Evolutionary conservation across 2,888 invertebrate species (phyloP).

Genomic region (Lumbricus terrestris): DNA sequence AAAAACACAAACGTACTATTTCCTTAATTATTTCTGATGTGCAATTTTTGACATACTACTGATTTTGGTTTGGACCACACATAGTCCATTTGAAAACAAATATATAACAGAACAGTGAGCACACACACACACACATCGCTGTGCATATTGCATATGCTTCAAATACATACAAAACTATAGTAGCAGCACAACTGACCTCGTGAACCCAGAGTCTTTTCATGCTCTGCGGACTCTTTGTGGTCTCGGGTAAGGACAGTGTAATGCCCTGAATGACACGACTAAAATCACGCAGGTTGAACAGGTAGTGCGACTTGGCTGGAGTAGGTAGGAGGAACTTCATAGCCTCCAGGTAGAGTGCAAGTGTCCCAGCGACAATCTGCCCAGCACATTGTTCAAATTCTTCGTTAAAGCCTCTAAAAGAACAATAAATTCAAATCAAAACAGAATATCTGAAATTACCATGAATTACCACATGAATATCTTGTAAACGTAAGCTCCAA

Average conservation of each 20-base stretch:
- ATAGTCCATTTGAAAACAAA: not conserved
- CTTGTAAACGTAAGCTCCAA: no score
- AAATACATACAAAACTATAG: not conserved
- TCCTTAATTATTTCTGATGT: no score
- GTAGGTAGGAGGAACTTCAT: constrained; percentile 58
- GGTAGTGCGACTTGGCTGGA: constrained; percentile 60
- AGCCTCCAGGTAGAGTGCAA: constrained; percentile 57
- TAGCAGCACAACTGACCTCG: constrained; percentile 64
- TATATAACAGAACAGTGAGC: not conserved
- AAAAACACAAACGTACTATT: no score
- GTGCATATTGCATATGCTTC: no score
- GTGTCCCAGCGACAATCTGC: constrained; percentile 69
- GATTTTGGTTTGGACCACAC: no score
- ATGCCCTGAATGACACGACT: constrained; percentile 83
- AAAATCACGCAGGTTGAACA: constrained; percentile 70
- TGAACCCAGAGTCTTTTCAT: constrained; percentile 93
- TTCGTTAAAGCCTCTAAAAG: constrained; percentile 75
- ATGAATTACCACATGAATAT: not conserved
- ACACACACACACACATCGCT: not conserved
- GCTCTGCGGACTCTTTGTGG: constrained; percentile 77
- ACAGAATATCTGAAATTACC: no score
- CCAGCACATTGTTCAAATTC: constrained; percentile 90
- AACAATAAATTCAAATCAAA: not conserved
- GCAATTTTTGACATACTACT: no score
- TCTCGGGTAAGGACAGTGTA: constrained; percentile 85